phyloP scores from a whole-genome alignment of 2,888 invertebrate species.

The Phasia obesa region DNA sequence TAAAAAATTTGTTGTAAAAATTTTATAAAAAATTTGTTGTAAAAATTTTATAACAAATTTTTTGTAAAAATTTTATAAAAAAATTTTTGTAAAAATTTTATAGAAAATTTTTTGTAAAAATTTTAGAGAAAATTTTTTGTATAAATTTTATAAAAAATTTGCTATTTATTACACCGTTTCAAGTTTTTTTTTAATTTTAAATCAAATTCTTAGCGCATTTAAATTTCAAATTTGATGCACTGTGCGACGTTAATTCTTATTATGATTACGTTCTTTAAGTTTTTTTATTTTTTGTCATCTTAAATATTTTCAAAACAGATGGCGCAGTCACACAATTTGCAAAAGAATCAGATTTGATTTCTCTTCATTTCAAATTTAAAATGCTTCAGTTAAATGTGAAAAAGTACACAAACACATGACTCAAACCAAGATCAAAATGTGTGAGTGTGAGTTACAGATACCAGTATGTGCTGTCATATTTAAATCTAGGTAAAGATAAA shows the following conservation, averaged over 20 bases:
- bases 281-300: neutral
- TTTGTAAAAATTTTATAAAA: too few species aligned
- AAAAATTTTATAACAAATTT: too few species aligned
- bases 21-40: too few species aligned
- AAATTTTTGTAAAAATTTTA: too few species aligned
- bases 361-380: conserved; percentile 28
- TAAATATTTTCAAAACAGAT: conserved; percentile 30
- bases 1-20: too few species aligned
- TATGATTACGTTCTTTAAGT: conserved; percentile 11
- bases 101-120: too few species aligned
- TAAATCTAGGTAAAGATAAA: conserved; percentile 41
- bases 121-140: too few species aligned
- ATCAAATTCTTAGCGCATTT: too few species aligned
- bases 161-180: too few species aligned
- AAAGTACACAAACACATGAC: neutral
- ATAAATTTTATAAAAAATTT: too few species aligned
- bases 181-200: too few species aligned
- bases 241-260: conserved; percentile 35
- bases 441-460: neutral
- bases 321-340: conserved; percentile 39
- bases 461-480: neutral
- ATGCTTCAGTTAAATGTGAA: conserved; percentile 34
- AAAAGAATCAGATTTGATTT: conserved; percentile 23
- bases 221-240: conserved; percentile 2
- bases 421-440: neutral